Percentiles rank a stretch among this genome's conserved stretches.
Conservation (phyloP, 2,888 invertebrate genomes). For the Parnassius smintheus region DNA sequence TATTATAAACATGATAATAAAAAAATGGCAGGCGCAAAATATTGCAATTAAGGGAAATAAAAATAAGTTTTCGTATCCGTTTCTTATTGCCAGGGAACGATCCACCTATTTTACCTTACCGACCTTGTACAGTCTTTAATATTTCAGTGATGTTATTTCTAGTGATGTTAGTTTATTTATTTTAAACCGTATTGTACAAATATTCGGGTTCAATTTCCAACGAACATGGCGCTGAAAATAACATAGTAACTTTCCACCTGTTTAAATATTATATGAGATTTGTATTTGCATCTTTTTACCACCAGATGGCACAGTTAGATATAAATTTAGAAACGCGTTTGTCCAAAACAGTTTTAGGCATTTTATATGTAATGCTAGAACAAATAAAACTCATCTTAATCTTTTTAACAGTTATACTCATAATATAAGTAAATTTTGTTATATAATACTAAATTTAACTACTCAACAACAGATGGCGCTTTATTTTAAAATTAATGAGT, state of each 20-base stretch:
- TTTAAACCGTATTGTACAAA: constrained; percentile 36
- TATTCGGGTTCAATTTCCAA: constrained; percentile 42
- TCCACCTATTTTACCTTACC: constrained; percentile 56
- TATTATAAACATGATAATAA: neutral
- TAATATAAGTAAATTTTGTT: neutral
- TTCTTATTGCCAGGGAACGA: constrained; percentile 41
- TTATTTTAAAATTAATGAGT: too few relatives aligned
- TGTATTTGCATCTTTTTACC: constrained; percentile 26
- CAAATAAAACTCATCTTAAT: too few relatives aligned
- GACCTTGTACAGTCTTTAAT: constrained; percentile 50
- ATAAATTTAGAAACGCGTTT: too few relatives aligned
- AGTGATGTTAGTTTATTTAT: constrained; percentile 34
- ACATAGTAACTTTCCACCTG: constrained; percentile 62
- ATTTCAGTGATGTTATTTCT: constrained; percentile 62
- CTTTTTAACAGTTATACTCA: too few relatives aligned
- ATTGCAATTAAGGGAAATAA: constrained; percentile 7
- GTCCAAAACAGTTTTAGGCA: too few relatives aligned
- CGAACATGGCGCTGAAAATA: constrained; percentile 45
- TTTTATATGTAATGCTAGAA: too few relatives aligned
- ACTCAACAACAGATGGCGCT: constrained; percentile 34
- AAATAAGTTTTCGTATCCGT: constrained; percentile 30
- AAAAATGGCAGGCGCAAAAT: neutral
- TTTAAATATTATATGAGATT: constrained; percentile 59
- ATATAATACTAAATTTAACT: constrained; percentile 22
- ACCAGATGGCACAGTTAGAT: constrained; percentile 31